Percentiles rank a stretch among this genome's conserved stretches.
Conservation (phyloP, 2,888 invertebrate genomes). For the Volucella inanis region DNA sequence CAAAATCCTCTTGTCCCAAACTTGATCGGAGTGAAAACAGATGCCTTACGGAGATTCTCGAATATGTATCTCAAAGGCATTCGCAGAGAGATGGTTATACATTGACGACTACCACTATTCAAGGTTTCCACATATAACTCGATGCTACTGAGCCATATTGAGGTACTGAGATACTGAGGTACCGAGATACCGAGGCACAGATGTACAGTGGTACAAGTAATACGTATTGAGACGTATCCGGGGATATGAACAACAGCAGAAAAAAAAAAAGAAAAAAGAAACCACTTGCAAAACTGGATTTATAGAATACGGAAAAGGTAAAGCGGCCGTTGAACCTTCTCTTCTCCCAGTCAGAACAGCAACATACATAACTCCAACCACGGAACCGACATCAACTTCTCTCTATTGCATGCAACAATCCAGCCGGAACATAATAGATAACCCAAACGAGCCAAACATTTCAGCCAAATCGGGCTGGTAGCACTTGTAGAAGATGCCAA, state of each 20-base stretch:
- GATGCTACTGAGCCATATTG: no score
- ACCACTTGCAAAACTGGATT: constrained; percentile 66
- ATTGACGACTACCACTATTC: constrained; percentile 32
- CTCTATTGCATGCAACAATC: constrained; percentile 71
- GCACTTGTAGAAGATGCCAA: not conserved
- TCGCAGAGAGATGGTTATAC: constrained; percentile 49
- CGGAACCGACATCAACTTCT: constrained; percentile 62
- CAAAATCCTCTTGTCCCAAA: not conserved
- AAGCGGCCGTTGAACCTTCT: constrained; percentile 62
- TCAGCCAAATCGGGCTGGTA: not conserved
- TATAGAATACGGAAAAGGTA: constrained; percentile 63
- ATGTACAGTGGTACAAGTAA: constrained; percentile 15
- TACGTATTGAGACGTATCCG: constrained; percentile 31
- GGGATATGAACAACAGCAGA: not conserved
- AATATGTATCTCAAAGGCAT: constrained; percentile 70
- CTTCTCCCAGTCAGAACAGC: constrained; percentile 2
- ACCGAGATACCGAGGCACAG: not conserved
- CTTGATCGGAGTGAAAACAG: constrained; percentile 19
- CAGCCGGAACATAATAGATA: constrained; percentile 71
- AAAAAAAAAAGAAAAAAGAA: constrained; percentile 13
- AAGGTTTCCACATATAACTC: no score
- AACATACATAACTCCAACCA: constrained; percentile 46
- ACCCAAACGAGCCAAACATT: constrained; percentile 44
- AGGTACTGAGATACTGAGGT: no score
- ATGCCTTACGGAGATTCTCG: constrained; percentile 61